These are phyloP conservation scores for Uropetala carovei DNA, from an alignment of 2,888 invertebrate species.

Conservation along the genomic window DNA sequence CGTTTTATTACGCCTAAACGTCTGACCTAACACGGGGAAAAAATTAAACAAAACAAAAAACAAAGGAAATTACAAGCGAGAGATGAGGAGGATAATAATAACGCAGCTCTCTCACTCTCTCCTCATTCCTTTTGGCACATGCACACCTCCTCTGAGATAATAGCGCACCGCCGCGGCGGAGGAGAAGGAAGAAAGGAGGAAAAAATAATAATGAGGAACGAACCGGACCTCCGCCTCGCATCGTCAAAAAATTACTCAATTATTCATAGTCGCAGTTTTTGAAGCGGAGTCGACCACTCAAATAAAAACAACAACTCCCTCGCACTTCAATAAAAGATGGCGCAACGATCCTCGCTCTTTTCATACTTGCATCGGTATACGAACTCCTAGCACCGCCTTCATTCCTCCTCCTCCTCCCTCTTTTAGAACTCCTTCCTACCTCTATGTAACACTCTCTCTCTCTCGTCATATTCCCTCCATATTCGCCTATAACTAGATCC, in stretches of 20 bases:
- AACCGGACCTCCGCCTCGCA: conserved; percentile 17
- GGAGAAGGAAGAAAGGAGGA: not conserved
- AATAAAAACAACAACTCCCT: not conserved
- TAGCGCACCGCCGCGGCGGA: conserved; percentile 16
- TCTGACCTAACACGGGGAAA: not conserved
- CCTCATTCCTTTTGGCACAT: not conserved
- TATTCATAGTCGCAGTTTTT: conserved; percentile 28
- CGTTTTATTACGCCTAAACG: conserved; percentile 29
- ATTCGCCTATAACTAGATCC: too few species aligned
- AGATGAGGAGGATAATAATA: conserved; percentile 15
- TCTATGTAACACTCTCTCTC: too few species aligned
- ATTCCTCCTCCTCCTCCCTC: not conserved
- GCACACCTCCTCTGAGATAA: conserved; percentile 26
- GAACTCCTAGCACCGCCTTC: not conserved
- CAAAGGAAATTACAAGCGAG: conserved; percentile 18
- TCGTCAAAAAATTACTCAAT: conserved; percentile 15
- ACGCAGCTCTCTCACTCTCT: not conserved
- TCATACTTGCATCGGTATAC: conserved; percentile 1
- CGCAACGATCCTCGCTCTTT: conserved; percentile 1
- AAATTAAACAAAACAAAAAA: not conserved
- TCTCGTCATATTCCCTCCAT: too few species aligned
- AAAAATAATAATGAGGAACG: not conserved
- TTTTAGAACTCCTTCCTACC: too few species aligned
- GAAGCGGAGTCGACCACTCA: not conserved
- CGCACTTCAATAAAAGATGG: conserved; percentile 31